Conservation (phyloP, 2,888 invertebrate genomes). For the Euzetes globulus region DNA sequence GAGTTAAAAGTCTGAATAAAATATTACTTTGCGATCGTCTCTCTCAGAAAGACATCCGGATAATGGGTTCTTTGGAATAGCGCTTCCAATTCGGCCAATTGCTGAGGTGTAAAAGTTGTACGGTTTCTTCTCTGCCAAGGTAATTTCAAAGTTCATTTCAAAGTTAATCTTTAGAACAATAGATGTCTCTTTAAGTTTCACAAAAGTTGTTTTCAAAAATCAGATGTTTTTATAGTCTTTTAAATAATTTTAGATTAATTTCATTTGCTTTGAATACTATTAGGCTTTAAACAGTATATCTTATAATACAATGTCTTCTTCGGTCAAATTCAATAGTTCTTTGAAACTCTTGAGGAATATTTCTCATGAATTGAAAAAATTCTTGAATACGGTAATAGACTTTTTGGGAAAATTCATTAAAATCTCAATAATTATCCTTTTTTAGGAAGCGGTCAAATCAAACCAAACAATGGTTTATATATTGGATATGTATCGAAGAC, state of each 20-base stretch:
- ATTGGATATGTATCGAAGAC: slow-evolving; percentile 2
- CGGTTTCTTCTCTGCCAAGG: slow-evolving; percentile 72
- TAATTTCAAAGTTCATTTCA: background rate
- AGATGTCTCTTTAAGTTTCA: background rate
- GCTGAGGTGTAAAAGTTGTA: slow-evolving; percentile 88
- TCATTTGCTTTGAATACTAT: background rate
- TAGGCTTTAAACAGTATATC: no score
- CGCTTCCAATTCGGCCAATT: slow-evolving; percentile 79
- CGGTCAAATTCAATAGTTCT: background rate
- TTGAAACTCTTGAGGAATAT: slow-evolving; percentile 4
- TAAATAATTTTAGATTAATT: background rate
- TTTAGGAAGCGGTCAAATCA: background rate
- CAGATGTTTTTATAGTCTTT: background rate
- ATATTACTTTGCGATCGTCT: slow-evolving; percentile 65
- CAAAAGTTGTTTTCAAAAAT: background rate
- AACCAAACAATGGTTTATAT: slow-evolving; percentile 5
- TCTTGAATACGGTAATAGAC: background rate
- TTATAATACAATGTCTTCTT: background rate
- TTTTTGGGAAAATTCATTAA: no score
- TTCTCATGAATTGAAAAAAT: slow-evolving; percentile 2
- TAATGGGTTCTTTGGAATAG: slow-evolving; percentile 91
- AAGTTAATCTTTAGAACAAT: background rate
- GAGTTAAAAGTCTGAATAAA: background rate
- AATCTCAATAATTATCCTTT: background rate
- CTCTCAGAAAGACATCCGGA: slow-evolving; percentile 78